Conservation (phyloP, 1,140 invertebrate species). For the Drosophila watanabei region DNA sequence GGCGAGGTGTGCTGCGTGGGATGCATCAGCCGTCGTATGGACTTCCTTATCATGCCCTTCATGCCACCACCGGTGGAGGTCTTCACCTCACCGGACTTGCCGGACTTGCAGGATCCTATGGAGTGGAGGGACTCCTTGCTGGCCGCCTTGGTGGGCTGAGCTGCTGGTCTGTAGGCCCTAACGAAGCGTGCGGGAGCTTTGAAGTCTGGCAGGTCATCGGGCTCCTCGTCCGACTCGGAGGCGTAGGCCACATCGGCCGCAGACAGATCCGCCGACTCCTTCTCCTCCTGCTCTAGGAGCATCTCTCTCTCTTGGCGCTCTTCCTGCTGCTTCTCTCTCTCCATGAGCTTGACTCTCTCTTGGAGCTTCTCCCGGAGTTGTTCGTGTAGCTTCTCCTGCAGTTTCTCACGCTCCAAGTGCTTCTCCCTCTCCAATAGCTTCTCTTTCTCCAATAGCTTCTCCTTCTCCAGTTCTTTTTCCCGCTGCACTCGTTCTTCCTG, state of each 20-base stretch:
- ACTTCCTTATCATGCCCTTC: conserved; percentile 75
- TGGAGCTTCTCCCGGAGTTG: conserved; percentile 16
- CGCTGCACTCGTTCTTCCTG: neutral
- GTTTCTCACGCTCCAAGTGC: conserved; percentile 30
- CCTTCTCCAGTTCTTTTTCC: neutral
- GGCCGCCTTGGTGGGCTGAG: conserved; percentile 29
- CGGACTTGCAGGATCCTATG: conserved; percentile 45
- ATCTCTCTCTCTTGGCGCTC: neutral
- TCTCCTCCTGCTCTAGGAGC: conserved; percentile 1
- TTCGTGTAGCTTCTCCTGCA: conserved; percentile 14
- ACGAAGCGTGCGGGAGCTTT: conserved; percentile 79
- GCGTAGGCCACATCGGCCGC: conserved; percentile 76
- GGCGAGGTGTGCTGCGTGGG: conserved; percentile 34
- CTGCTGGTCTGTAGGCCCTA: conserved; percentile 67
- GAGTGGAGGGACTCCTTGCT: conserved; percentile 79
- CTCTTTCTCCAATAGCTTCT: conserved; percentile 3
- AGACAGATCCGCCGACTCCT: neutral
- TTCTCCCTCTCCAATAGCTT: conserved; percentile 19
- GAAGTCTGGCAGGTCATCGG: conserved; percentile 57
- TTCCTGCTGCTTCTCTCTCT: conserved; percentile 2
- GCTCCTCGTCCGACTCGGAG: conserved; percentile 65
- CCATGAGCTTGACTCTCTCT: conserved; percentile 15
- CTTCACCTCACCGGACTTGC: conserved; percentile 37
- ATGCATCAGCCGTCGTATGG: conserved; percentile 77
- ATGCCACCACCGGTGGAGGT: conserved; percentile 40